phyloP scores from a whole-genome alignment of 2,888 invertebrate species.

The Morinoia aosen region DNA sequence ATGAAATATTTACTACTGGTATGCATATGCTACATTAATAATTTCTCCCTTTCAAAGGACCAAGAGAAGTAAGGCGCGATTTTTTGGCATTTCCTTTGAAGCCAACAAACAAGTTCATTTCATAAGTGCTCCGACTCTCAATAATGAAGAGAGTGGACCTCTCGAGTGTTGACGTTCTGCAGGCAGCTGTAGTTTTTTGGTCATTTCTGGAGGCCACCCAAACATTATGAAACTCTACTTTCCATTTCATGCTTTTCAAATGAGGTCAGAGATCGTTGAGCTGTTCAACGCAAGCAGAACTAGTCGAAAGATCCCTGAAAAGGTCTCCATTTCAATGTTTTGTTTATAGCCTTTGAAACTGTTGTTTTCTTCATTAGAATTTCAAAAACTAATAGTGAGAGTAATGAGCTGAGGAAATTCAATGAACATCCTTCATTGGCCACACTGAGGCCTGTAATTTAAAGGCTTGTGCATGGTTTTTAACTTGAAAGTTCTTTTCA shows the following conservation, averaged over 20 bases:
- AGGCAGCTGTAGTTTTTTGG: neutral
- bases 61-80: neutral
- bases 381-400: too few species aligned
- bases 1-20: too few species aligned
- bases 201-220: neutral
- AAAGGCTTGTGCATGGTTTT: too few species aligned
- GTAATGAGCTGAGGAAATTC: too few species aligned
- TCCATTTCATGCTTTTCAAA: neutral
- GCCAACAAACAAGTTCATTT: neutral
- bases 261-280: neutral
- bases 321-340: too few species aligned
- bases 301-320: neutral
- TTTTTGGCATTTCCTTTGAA: neutral
- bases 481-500: too few species aligned
- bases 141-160: neutral
- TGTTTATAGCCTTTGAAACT: too few species aligned
- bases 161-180: neutral
- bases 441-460: too few species aligned
- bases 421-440: too few species aligned
- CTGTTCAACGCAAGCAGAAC: neutral
- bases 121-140: neutral
- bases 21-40: too few species aligned
- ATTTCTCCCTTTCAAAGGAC: neutral
- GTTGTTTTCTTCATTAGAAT: too few species aligned
- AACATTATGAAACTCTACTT: neutral